Evolutionary conservation across 2,888 invertebrate species (phyloP).

Genomic region (Drosophila nigricruria): DNA sequence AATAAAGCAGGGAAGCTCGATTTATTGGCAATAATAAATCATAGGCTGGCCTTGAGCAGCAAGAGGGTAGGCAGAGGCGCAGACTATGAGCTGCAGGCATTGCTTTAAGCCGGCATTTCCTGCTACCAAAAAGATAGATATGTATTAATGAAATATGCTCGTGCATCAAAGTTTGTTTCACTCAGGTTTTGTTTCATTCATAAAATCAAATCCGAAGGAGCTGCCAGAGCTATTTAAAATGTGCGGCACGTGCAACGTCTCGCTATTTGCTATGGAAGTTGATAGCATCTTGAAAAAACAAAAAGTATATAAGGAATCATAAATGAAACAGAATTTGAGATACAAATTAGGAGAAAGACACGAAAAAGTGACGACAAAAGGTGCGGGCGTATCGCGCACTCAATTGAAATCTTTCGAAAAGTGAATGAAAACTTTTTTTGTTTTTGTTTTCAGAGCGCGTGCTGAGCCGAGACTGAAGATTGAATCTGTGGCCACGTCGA

Average conservation of each 20-base stretch:
- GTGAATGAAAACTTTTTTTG: slow-evolving; percentile 67
- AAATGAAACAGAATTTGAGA: slow-evolving; percentile 72
- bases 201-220: slow-evolving; percentile 42
- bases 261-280: slow-evolving; percentile 55
- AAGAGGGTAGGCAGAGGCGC: slow-evolving; percentile 8
- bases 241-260: slow-evolving; percentile 63
- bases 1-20: slow-evolving; percentile 60
- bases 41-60: slow-evolving; percentile 53
- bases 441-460: slow-evolving; percentile 60
- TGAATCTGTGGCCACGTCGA: slow-evolving; percentile 26
- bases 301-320: slow-evolving; percentile 25
- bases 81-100: not conserved
- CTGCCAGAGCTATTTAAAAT: slow-evolving; percentile 47
- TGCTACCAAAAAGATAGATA: slow-evolving; percentile 10
- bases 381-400: slow-evolving; percentile 48
- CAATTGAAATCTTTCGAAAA: slow-evolving; percentile 51
- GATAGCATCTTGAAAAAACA: slow-evolving; percentile 58
- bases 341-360: slow-evolving; percentile 58
- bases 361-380: slow-evolving; percentile 29
- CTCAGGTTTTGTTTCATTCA: slow-evolving; percentile 61
- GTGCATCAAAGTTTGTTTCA: slow-evolving; percentile 13
- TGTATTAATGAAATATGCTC: slow-evolving; percentile 51
- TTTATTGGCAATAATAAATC: slow-evolving; percentile 72
- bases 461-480: slow-evolving; percentile 52
- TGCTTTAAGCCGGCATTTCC: slow-evolving; percentile 27